A percentile compares a stretch with the other conserved stretches of the same genome.
Evolutionary conservation across 2,113 vertebrate species (phyloP).

Genomic region (Corythoichthys haematopterus): DNA sequence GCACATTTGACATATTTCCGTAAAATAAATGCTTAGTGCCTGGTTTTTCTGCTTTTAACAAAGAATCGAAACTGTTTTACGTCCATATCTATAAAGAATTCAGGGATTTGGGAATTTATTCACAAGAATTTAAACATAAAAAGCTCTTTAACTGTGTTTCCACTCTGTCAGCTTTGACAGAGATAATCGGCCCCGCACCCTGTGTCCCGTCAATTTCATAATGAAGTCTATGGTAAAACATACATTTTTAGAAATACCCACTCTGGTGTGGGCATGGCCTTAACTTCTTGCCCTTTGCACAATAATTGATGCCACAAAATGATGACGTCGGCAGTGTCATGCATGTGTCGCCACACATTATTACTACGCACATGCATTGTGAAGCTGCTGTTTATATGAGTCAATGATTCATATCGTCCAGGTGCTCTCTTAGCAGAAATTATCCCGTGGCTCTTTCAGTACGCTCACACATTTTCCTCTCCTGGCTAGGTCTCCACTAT

Average conservation of each 20-base stretch:
- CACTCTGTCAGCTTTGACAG: too few relatives aligned
- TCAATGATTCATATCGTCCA: conserved; percentile 91
- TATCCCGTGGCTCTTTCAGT: conserved; percentile 60
- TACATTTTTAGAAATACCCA: background rate
- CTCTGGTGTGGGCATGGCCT: background rate
- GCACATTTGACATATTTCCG: too few relatives aligned
- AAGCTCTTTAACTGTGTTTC: too few relatives aligned
- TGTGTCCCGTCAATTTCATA: too few relatives aligned
- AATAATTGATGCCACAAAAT: conserved; percentile 15
- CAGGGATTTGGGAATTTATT: too few relatives aligned
- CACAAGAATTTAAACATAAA: too few relatives aligned
- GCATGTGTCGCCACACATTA: conserved; percentile 29
- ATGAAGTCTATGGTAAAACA: too few relatives aligned
- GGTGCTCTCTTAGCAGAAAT: conserved; percentile 82
- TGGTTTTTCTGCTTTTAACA: too few relatives aligned
- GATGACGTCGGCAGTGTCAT: conserved; percentile 32
- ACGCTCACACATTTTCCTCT: conserved; percentile 72
- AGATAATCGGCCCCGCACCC: too few relatives aligned
- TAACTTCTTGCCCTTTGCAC: conserved; percentile 1
- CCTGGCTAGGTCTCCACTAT: conserved; percentile 68
- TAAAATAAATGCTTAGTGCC: too few relatives aligned
- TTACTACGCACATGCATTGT: conserved; percentile 53
- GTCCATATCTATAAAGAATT: too few relatives aligned
- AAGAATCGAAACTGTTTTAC: too few relatives aligned
- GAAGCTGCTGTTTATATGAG: conserved; percentile 82